Percentiles rank a stretch among this genome's conserved stretches.
Evolutionary conservation across 2,113 vertebrate genomes (phyloP).

Genomic region (Nettapus auritus): DNA sequence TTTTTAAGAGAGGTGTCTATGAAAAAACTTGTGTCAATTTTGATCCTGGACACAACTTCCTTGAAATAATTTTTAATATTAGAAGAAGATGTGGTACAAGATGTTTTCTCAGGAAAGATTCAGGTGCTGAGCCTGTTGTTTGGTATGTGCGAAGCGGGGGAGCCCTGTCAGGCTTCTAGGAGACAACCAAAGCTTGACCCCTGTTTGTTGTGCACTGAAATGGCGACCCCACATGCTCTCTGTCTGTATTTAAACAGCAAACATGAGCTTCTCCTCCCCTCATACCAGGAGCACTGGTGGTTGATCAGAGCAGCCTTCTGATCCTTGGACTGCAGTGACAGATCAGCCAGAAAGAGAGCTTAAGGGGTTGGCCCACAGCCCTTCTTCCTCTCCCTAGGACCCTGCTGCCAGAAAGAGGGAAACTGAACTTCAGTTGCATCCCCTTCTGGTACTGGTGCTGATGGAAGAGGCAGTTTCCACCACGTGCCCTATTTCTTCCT

Average conservation of each 20-base stretch:
- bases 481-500: neutral
- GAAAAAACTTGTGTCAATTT: neutral
- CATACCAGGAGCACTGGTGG: neutral
- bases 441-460: neutral
- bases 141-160: neutral
- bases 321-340: neutral
- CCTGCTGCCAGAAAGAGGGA: neutral
- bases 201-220: rapidly evolving
- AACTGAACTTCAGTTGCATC: neutral
- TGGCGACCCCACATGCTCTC: neutral
- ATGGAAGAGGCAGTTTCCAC: neutral
- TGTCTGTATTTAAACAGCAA: conserved; percentile 13
- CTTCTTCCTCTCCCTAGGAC: neutral
- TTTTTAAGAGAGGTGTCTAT: neutral
- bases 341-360: neutral
- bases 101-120: neutral
- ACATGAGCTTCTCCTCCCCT: neutral
- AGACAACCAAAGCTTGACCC: neutral
- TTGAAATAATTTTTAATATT: neutral
- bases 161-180: neutral
- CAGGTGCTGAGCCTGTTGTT: neutral
- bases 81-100: neutral
- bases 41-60: neutral
- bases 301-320: conserved; percentile 8
- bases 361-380: neutral